phyloP scores from a whole-genome alignment of 2,113 vertebrate genomes.

The Zosterops japonicus region DNA sequence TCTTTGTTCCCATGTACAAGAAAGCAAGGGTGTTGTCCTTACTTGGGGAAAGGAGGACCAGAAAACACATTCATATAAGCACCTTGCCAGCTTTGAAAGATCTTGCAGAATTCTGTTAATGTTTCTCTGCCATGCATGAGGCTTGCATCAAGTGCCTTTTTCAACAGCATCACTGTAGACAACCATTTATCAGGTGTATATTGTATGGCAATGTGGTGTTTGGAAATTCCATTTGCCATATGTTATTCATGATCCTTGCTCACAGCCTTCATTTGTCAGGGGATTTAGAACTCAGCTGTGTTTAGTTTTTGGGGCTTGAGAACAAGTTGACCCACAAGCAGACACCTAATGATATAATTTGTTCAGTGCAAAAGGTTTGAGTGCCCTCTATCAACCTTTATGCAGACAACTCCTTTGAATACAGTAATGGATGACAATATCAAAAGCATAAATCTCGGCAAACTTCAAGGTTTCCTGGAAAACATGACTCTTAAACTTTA shows the following conservation, averaged over 20 bases:
- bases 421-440: constrained; percentile 74
- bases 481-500: constrained; percentile 70
- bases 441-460: constrained; percentile 73
- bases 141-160: constrained; percentile 67
- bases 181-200: constrained; percentile 82
- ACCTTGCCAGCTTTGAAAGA: constrained; percentile 31
- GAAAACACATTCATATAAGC: background rate
- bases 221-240: constrained; percentile 83
- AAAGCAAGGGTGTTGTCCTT: background rate
- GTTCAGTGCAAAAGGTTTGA: constrained; percentile 77
- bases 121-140: constrained; percentile 45
- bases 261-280: constrained; percentile 82
- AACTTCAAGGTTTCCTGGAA: constrained; percentile 77
- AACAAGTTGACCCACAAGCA: constrained; percentile 81
- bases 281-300: constrained; percentile 84
- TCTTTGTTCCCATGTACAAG: background rate
- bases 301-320: constrained; percentile 83
- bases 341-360: constrained; percentile 83
- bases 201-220: constrained; percentile 73
- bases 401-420: constrained; percentile 78
- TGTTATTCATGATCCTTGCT: constrained; percentile 80
- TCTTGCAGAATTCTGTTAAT: constrained; percentile 29
- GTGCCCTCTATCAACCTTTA: constrained; percentile 77
- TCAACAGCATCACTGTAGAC: constrained; percentile 67
- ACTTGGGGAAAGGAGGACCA: background rate